Conservation (phyloP, 2,113 vertebrate genomes). For the Gambusia affinis region DNA sequence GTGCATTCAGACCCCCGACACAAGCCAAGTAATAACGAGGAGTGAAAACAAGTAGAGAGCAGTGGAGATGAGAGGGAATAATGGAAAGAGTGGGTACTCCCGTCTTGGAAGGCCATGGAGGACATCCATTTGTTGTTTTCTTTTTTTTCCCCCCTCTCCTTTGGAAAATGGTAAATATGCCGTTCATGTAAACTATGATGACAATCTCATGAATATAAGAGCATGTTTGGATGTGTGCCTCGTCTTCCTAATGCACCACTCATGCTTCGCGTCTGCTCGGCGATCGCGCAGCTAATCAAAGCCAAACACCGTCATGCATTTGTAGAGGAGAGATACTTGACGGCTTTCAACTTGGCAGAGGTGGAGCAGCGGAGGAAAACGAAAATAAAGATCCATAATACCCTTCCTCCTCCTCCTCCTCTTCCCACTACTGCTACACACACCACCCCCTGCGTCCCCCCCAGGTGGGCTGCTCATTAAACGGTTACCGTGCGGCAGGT, state of each 20-base stretch:
- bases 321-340: slow-evolving; percentile 45
- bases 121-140: slow-evolving; percentile 52
- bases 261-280: slow-evolving; percentile 19
- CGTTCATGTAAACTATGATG: slow-evolving; percentile 17
- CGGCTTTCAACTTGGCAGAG: slow-evolving; percentile 65
- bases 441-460: slow-evolving; percentile 6
- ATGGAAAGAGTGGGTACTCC: slow-evolving; percentile 56
- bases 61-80: slow-evolving; percentile 70
- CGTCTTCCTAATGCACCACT: slow-evolving; percentile 44
- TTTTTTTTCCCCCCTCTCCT: not conserved
- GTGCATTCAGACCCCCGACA: slow-evolving; percentile 33
- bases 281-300: slow-evolving; percentile 66
- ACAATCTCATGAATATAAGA: slow-evolving; percentile 15
- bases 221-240: slow-evolving; percentile 27
- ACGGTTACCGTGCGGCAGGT: slow-evolving; percentile 71
- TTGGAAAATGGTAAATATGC: slow-evolving; percentile 41
- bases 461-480: slow-evolving; percentile 75
- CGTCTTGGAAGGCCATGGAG: slow-evolving; percentile 48
- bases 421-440: slow-evolving; percentile 32
- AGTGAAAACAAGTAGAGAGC: slow-evolving; percentile 63
- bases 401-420: slow-evolving; percentile 32
- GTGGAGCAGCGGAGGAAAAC: slow-evolving; percentile 41
- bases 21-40: slow-evolving; percentile 38
- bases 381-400: slow-evolving; percentile 54
- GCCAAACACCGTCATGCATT: slow-evolving; percentile 24